Percentiles rank a stretch among this genome's conserved stretches.
Conservation (phyloP, 1,140 invertebrate genomes). For the Cherax quadricarinatus region DNA sequence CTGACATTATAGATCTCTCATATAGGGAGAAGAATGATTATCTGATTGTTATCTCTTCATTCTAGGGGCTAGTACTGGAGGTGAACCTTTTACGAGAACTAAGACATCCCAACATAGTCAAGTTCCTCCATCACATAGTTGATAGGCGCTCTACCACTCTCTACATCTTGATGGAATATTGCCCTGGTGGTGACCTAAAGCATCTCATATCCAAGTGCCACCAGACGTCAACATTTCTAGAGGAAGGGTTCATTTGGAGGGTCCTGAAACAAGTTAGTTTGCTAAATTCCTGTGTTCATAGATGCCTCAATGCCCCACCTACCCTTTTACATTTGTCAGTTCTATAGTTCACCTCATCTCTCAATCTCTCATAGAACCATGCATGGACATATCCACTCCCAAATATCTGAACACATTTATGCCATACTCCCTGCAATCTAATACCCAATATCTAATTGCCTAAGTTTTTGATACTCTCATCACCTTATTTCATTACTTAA, state of each 20-base stretch:
- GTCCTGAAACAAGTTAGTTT: constrained; percentile 41
- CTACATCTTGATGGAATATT: constrained; percentile 60
- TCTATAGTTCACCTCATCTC: too few relatives aligned
- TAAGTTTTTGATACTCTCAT: too few relatives aligned
- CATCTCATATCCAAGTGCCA: constrained; percentile 32
- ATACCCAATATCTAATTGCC: too few relatives aligned
- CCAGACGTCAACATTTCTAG: constrained; percentile 40
- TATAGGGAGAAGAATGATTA: neutral
- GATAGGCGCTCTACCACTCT: constrained; percentile 36
- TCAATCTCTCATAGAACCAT: too few relatives aligned
- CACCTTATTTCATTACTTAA: too few relatives aligned
- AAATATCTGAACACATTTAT: too few relatives aligned
- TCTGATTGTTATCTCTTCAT: neutral
- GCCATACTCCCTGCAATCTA: too few relatives aligned
- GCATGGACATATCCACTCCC: too few relatives aligned
- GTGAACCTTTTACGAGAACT: constrained; percentile 41
- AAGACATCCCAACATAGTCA: constrained; percentile 35
- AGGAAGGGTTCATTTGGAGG: constrained; percentile 54
- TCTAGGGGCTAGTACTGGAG: constrained; percentile 28
- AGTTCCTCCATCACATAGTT: constrained; percentile 44
- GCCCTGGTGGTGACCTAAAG: constrained; percentile 52
- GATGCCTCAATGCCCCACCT: too few relatives aligned
- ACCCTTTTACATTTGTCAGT: too few relatives aligned
- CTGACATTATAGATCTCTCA: too few relatives aligned
- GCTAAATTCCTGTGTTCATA: neutral